Conservation (phyloP, 2,888 invertebrate species). For the Cecidostiba fungosa region DNA sequence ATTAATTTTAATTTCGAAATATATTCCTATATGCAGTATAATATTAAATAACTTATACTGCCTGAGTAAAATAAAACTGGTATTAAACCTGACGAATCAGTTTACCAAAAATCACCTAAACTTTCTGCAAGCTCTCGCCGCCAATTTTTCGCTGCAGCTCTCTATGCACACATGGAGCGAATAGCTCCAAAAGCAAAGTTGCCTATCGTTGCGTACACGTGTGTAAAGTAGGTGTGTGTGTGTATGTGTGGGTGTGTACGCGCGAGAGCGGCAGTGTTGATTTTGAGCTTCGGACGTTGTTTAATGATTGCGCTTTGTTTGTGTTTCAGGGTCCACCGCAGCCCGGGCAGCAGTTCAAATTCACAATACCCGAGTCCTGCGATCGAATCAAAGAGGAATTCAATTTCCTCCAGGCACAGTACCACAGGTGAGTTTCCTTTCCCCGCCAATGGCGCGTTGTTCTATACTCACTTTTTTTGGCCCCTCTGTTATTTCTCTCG, state of each 20-base stretch:
- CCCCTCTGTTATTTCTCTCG: neutral
- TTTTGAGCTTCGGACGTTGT: conserved; percentile 61
- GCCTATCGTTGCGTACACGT: neutral
- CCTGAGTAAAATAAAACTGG: neutral
- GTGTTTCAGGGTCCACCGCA: conserved; percentile 90
- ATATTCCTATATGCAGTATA: too few species aligned
- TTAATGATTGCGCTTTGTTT: conserved; percentile 69
- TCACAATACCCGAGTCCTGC: conserved; percentile 95
- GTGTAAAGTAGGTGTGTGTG: neutral
- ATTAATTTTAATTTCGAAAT: neutral
- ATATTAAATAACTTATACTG: neutral
- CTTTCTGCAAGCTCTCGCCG: neutral
- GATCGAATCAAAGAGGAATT: conserved; percentile 98
- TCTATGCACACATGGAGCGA: conserved; percentile 8
- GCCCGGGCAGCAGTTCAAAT: conserved; percentile 95
- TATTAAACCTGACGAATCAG: neutral
- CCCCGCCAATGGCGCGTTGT: neutral
- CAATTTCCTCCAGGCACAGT: conserved; percentile 96
- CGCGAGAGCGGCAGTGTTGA: conserved; percentile 49
- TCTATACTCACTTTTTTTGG: conserved; percentile 10
- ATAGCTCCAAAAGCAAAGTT: conserved; percentile 36
- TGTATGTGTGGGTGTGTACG: neutral
- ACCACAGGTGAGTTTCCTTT: conserved; percentile 88
- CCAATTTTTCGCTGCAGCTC: neutral
- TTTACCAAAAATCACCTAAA: neutral